Percentiles rank a stretch among this genome's conserved stretches.
phyloP scores from a whole-genome alignment of 2,888 invertebrate genomes.

The Boloria euphrosyne region DNA sequence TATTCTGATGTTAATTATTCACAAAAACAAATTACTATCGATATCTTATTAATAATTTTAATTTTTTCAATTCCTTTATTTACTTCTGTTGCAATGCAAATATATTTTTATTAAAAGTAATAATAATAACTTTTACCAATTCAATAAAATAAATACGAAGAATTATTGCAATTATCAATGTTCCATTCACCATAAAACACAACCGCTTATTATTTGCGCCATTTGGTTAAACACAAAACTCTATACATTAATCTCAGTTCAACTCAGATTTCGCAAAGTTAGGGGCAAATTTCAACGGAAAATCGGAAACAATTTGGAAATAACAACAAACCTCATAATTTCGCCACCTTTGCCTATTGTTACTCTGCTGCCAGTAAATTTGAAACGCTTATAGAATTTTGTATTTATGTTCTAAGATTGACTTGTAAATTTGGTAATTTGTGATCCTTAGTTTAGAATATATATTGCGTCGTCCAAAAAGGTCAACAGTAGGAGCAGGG shows the following conservation, averaged over 20 bases:
- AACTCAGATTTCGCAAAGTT: conserved; percentile 69
- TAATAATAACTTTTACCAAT: no score
- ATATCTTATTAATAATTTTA: no score
- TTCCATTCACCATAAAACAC: no score
- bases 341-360: conserved; percentile 61
- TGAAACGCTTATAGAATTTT: conserved; percentile 36
- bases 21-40: no score
- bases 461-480: conserved; percentile 31
- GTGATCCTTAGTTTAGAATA: conserved; percentile 30
- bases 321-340: conserved; percentile 76
- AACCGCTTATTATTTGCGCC: conserved; percentile 35
- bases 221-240: conserved; percentile 52
- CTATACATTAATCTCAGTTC: conserved; percentile 71
- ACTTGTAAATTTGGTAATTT: conserved; percentile 42
- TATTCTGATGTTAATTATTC: no score
- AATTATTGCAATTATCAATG: no score
- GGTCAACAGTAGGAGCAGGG: conserved; percentile 23
- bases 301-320: conserved; percentile 74
- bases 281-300: conserved; percentile 57
- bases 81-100: no score
- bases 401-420: conserved; percentile 41
- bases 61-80: no score
- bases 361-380: conserved; percentile 44
- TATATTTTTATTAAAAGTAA: no score
- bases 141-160: no score